Base-by-base conservation (phyloP, 2,888 invertebrate genomes). In the Torymus auratus region DNA sequence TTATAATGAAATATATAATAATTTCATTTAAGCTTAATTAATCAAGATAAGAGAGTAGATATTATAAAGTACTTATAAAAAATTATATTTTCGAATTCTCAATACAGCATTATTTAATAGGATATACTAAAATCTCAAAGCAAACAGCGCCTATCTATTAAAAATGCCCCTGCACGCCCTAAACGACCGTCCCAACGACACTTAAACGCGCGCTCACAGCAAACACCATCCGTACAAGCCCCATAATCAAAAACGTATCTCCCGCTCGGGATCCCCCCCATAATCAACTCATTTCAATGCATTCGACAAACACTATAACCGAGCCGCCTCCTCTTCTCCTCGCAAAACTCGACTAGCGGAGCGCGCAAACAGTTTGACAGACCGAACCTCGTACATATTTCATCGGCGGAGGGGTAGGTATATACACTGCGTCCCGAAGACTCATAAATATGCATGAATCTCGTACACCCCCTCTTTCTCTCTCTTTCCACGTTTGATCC, bases 381-480 rank as follows among this genome's bases (percentile, higher is more conserved):
- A 82, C 79, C 74, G 71, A 10, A n/a, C 60, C n/a, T 5, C 7
- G 78, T 17, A 81, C 79, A 84, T 81, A 84, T 86, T 84, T 85
- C 83, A 84, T 83, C 73, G 73, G 5, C 41, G 41, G 7, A 83
- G 82, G 81, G 82, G 65, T 71, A 65, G 64, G 60, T 2, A 28
- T 28, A 28, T 28, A 28, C 58, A 41, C 71, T 20, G 14, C 14
- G 23, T 14, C 62, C 74, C 78, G 75, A 82, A 77, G 83, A 70
- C 85, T 86, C 86, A 86, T 87, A 86, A 86, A 87, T 87, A 86
- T 87, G 85, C 85, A 86, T 56, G 82, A 83, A 82, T 14, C 58
- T 17, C 41, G 15, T 71, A 65, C 17, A 53, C n/a, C 69, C 61
- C 14, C 55, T 15, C 56, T 14, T 28, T 17, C 67, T 4, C 17